These are phyloP conservation scores for Mythimna albipuncta DNA, from an alignment of 2,888 invertebrate species.

Conservation along the genomic window DNA sequence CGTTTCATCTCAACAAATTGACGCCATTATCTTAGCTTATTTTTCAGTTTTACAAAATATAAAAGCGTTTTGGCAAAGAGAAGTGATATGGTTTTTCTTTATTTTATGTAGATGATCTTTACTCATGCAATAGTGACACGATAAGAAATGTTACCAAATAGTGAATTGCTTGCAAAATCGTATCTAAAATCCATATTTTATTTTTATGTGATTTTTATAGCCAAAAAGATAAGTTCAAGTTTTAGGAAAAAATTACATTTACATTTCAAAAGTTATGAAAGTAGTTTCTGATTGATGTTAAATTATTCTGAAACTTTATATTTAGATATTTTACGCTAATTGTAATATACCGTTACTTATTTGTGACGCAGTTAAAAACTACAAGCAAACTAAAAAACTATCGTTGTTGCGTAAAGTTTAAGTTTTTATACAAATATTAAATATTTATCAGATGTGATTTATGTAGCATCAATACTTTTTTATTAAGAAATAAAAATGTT, in stretches of 20 bases:
- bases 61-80: not conserved
- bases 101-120: not conserved
- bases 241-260: slow-evolving; percentile 5
- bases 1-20: no score
- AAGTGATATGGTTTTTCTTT: not conserved
- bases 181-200: slow-evolving; percentile 7
- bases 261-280: slow-evolving; percentile 26
- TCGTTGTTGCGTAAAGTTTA: slow-evolving; percentile 31
- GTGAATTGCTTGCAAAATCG: slow-evolving; percentile 25
- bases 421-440: slow-evolving; percentile 47
- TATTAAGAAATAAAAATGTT: slow-evolving; percentile 61
- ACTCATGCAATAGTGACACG: slow-evolving; percentile 1
- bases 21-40: no score
- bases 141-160: slow-evolving; percentile 26
- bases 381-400: slow-evolving; percentile 14
- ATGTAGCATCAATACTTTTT: slow-evolving; percentile 50
- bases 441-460: slow-evolving; percentile 60
- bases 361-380: slow-evolving; percentile 24
- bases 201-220: slow-evolving; percentile 23
- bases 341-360: slow-evolving; percentile 15
- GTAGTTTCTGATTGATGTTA: slow-evolving; percentile 16
- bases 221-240: not conserved
- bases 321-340: not conserved
- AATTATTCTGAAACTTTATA: slow-evolving; percentile 22
- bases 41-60: no score